Evolutionary conservation across 1,140 invertebrate genomes (phyloP).

Genomic region (Scaptomyza hsui): DNA sequence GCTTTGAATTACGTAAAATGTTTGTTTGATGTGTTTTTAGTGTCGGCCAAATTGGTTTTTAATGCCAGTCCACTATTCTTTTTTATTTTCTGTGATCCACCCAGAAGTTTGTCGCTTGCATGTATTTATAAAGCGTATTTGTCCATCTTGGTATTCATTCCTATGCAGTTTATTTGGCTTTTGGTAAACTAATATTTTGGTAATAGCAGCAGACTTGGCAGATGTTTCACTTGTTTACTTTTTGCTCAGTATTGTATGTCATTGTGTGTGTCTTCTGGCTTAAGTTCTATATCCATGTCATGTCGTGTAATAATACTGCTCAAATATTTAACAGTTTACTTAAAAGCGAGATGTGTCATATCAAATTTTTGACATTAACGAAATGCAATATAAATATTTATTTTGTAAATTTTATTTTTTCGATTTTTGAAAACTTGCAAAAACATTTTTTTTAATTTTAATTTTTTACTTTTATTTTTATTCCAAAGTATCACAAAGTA

Average conservation of each 20-base stretch:
- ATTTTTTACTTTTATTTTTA: too few relatives aligned
- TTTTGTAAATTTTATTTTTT: too few relatives aligned
- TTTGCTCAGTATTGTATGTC: slow-evolving; percentile 23
- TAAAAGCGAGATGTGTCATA: too few relatives aligned
- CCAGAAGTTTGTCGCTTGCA: neutral
- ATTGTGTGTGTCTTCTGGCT: slow-evolving; percentile 11
- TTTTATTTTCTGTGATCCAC: slow-evolving; percentile 4
- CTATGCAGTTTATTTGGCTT: slow-evolving; percentile 20
- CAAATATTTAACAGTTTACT: slow-evolving; percentile 6
- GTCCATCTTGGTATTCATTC: slow-evolving; percentile 1
- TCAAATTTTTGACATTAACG: neutral
- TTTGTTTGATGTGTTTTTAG: slow-evolving; percentile 57
- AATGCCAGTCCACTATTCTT: slow-evolving; percentile 53
- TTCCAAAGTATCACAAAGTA: too few relatives aligned
- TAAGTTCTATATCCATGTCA: slow-evolving; percentile 7
- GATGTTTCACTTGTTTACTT: slow-evolving; percentile 16
- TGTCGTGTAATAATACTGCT: neutral
- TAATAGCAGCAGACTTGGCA: neutral
- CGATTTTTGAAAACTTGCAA: too few relatives aligned
- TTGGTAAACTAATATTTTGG: slow-evolving; percentile 27
- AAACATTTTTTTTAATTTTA: too few relatives aligned
- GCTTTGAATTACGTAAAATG: slow-evolving; percentile 58
- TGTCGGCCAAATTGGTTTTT: slow-evolving; percentile 59
- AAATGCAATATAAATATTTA: neutral
- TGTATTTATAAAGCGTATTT: neutral